A percentile compares a stretch with the other conserved stretches of the same genome.
Conservation (phyloP, 2,113 vertebrate species). For the Brienomyrus longianalis region DNA sequence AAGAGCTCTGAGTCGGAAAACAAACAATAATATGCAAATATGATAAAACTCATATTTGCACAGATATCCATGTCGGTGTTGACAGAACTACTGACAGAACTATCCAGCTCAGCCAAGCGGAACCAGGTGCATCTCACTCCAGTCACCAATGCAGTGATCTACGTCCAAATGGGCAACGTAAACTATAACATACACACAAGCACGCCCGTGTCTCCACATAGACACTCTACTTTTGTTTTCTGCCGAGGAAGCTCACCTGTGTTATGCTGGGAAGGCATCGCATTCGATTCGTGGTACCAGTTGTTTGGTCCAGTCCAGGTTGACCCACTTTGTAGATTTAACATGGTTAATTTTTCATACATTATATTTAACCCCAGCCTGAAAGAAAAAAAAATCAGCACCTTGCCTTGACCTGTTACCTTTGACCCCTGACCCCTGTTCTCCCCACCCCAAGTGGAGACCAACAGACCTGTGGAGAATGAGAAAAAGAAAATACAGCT, state of each 20-base stretch:
- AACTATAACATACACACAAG: background rate
- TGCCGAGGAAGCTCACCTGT: slow-evolving; percentile 48
- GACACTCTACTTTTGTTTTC: background rate
- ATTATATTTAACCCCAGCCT: slow-evolving; percentile 49
- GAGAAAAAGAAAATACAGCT: slow-evolving; percentile 12
- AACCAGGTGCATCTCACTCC: background rate
- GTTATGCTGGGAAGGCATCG: slow-evolving; percentile 59
- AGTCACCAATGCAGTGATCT: background rate
- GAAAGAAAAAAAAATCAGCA: slow-evolving; percentile 30
- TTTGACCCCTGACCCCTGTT: slow-evolving; percentile 20
- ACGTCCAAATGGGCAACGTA: background rate
- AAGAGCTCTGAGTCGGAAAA: background rate
- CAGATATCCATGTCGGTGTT: background rate
- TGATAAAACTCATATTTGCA: background rate
- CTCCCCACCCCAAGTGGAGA: slow-evolving; percentile 17
- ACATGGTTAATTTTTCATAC: slow-evolving; percentile 76
- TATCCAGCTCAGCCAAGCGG: background rate
- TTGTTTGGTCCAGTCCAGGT: slow-evolving; percentile 70
- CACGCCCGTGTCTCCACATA: background rate
- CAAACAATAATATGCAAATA: too few species aligned
- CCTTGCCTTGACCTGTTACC: slow-evolving; percentile 39
- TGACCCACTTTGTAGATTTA: slow-evolving; percentile 71
- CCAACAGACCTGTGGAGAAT: slow-evolving; percentile 3
- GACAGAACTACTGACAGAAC: background rate
- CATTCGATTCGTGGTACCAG: slow-evolving; percentile 70